Base-by-base conservation (phyloP, 1,140 invertebrate genomes). In the Eriocheir sinensis region DNA sequence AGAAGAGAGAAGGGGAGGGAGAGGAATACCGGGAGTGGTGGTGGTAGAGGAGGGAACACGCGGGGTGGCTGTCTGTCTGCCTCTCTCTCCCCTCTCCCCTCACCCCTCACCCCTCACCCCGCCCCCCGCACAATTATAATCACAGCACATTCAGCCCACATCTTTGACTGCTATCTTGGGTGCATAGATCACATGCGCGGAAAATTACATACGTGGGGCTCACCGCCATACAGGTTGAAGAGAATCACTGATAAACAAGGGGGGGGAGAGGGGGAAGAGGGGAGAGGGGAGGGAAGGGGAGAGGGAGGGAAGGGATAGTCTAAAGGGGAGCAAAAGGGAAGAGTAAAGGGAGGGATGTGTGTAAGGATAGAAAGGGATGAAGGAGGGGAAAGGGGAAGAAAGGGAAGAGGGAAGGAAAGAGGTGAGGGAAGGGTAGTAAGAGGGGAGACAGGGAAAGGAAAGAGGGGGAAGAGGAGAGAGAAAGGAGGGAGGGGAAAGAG, bases 111-210 rank as follows among this genome's bases (percentile, higher is more conserved):
- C n/a, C n/a, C n/a, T n/a, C n/a, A n/a, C n/a, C n/a, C 86, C 92
- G 83, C 81, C 48, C 32, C n/a, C 60, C 40, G 92, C 81, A 86
- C 92, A 93, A 93, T 93, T 93, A 93, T 83, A 93, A 93, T 93
- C 92, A 93, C 92, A 40, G 48, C 83, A 48, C 92, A 93, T 93
- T 93, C 92, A 93, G 21, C 34, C 30, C 81, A 27, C 32, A 93
- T 93, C 92, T 93, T 93, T 93, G 92, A 93, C 92, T 93, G 81
- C 81, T 93, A 93, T 93, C 92, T 93, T 93, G 44, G 92, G 92
- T 93, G 92, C 83, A 88, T 60, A 93, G 92, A 86, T 88, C 92
- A 93, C 81, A 93, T 93, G 81, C 81, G n/a, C 83, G 83, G 80
- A 93, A 93, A 88, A 88, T 93, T 86, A 60, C 44, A 60, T 80